Evolutionary conservation across 2,888 invertebrate genomes (phyloP), one percentile per base, ranked within the genome.

Genomic region (Julus scandinavius): DNA sequence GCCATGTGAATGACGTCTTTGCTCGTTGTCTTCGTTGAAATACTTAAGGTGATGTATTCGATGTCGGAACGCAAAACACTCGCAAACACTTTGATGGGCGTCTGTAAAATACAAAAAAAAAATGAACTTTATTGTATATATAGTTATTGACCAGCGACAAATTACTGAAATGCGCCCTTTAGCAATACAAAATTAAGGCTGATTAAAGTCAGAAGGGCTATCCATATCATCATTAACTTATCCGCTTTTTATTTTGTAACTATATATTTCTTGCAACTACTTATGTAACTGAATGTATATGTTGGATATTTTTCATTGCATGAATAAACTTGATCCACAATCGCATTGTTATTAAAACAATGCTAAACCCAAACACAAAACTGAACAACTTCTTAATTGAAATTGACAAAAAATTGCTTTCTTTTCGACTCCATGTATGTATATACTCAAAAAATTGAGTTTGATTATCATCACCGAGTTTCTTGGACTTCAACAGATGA

Each of bases 21-120:
- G 91, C 97, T 97, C 1, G 97, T 96, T 17, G 97, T 97, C 91
- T 96, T 95, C 94, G 96, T 96, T 87, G 96, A 96, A 90, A 98
- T 96, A 90, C 96, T 95, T 89, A 98, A 93, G 0, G 98, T 98
- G 93, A 98, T 98, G 94, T 98, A 98, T 92, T 98, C 98, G 92
- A 98, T 97, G 93, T 98, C 98, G 45, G 97, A 96, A 89, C 97
- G 95, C 89, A 98, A 94, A 91, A 97, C 96, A 91, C 95, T 95
- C 40, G 98, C 97, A 93, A 96, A 97, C 86, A 98, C 97, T 93
- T 97, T 97, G 90, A 98, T 96, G 84, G 97, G 96, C 72, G 97
- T 97, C 97, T 97, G 95, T 2, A 94, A 93, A 90, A 89, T 90
- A 80, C 49, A 54, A 63, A 54, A n/a, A 41, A 58, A 29, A 87